Conservation (phyloP, 2,113 vertebrate species). For the Laticauda colubrina region DNA sequence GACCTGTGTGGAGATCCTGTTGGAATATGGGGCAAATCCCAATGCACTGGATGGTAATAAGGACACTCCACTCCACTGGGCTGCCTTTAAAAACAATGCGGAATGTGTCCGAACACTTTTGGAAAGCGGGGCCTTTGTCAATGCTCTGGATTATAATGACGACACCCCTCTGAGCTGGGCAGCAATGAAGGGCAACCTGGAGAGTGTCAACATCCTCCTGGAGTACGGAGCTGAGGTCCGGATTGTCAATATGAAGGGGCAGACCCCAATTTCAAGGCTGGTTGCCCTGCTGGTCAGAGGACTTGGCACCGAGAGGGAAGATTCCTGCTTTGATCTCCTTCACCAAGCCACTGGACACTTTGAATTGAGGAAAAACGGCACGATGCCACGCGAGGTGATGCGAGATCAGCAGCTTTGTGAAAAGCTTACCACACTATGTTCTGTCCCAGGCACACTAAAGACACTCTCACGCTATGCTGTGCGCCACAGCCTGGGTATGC, state of each 20-base stretch:
- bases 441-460: conserved; percentile 80
- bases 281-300: conserved; percentile 86
- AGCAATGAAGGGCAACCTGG: conserved; percentile 95
- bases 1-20: conserved; percentile 88
- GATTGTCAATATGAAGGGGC: conserved; percentile 90
- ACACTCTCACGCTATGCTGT: conserved; percentile 83
- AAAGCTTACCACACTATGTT: conserved; percentile 79
- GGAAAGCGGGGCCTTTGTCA: conserved; percentile 84
- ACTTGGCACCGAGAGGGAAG: conserved; percentile 87
- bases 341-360: conserved; percentile 82
- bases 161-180: conserved; percentile 97
- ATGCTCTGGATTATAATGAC: conserved; percentile 88
- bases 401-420: conserved; percentile 88
- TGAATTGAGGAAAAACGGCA: conserved; percentile 82
- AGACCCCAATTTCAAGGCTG: conserved; percentile 87
- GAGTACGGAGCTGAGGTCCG: conserved; percentile 89
- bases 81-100: conserved; percentile 91
- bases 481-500: conserved; percentile 83
- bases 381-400: conserved; percentile 83
- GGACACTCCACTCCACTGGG: conserved; percentile 96
- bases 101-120: conserved; percentile 87
- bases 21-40: conserved; percentile 90
- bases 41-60: conserved; percentile 90
- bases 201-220: conserved; percentile 87
- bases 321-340: conserved; percentile 89